Evolutionary conservation across 2,888 invertebrate species (phyloP), one percentile per base, ranked within the genome.

Genomic region (Phyllotreta cruciferae): DNA sequence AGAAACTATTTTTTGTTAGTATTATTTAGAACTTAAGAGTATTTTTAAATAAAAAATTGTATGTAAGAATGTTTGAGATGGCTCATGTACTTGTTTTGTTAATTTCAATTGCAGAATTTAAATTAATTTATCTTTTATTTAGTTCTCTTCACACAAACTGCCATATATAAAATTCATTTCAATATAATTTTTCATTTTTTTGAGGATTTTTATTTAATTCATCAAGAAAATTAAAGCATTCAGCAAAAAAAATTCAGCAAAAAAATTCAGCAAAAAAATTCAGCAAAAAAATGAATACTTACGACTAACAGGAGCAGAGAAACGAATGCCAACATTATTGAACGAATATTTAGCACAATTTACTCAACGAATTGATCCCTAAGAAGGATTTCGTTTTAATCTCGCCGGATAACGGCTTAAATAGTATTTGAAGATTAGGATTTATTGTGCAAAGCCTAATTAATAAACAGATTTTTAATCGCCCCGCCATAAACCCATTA

Each of bases 361-460:
- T 4, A 42, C 38, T 11, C 34, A 47, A 5, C 14, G 24, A 47
- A 9, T 47, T 14, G 7, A 11, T 13, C 47, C n/a, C 7, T 13
- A 14, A n/a, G 47, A 47, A 5, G 11, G n/a, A 24, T 47, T 41
- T 56, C 14, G 37, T 37, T 47, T 24, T 56, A 47, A 56, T 47
- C 56, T 56, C 24, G 7, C 9, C 38, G 24, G 6, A 47, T 24
- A 47, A 44, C 9, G 14, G 54, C 39, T 54, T 56, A 56, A 47
- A 56, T 56, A 56, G 11, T 47, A 11, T 24, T 44, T 39, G 38
- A 13, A 56, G 56, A 56, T 56, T 56, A 56, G 14, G 24, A 56
- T 56, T 56, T 47, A 56, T 47, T 13, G 11, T 24, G 11, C 8
- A 42, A 34, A 10, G 41, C 34, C 8, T 34, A 34, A 34, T 9